Evolutionary conservation across 2,888 invertebrate species (phyloP), one percentile per base, ranked within the genome.

Genomic region (Eumerus sabulonum): DNA sequence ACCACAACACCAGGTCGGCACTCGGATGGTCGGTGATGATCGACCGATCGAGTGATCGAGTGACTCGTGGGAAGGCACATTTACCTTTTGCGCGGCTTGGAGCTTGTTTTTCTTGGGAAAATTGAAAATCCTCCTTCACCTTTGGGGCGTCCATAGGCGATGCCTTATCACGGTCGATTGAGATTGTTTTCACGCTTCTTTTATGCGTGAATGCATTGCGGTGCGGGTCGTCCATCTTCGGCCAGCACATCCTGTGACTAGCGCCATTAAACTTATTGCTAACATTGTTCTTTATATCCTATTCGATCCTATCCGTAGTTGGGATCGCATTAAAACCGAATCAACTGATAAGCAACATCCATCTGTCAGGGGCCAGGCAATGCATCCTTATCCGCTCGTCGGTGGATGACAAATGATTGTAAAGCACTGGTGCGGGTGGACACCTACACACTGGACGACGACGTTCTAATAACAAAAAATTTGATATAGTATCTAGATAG

Each of bases 391-490:
- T 4, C 27, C 27, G 18, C 62, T 44, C 54, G 54, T 50, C 27
- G 27, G 27, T 27, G 27, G 27, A 27, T 27, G 27, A 62, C 62
- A 62, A 36, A 16, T n/a, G 42, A 42, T 35, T 16, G 36, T 27
- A 51, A 35, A 44, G 2, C 38, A 18, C 12, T 11, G 50, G 11
- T 38, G 35, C 19, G 12, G 1, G 16, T 42, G 35, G 14, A 19
- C 40, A 60, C 14, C 40, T n/a, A 47, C 19, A 54, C 50, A 51
- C 44, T 38, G 47, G 40, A 54, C 59, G 40, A 73, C 67, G 62
- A 54, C 62, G 56, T 74, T 74, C 60, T 68, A 74, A 67, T 56
- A 74, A 67, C 62, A 62, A 74, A 62, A 74, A 74, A 74, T 74
- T 51, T 68, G 74, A 74, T 74, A 53, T 16, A 66, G 56, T 71